A percentile compares a stretch with the other conserved stretches of the same genome.
These are phyloP conservation scores for Sphenopsis melanotis DNA, from an alignment of 2,797 vertebrate genomes.

Conservation along the genomic window DNA sequence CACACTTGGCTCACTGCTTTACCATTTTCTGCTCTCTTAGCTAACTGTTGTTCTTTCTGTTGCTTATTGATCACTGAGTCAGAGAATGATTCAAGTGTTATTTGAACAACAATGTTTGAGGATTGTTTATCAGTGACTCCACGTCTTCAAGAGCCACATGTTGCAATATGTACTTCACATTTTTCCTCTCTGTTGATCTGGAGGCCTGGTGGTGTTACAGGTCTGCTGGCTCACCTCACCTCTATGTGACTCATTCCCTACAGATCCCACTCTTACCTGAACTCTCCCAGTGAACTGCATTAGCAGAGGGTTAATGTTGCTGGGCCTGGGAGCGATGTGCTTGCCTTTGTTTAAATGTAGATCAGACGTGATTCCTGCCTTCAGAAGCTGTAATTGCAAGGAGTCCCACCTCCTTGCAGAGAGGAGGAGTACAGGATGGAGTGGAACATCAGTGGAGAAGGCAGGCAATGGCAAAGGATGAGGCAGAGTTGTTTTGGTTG, in stretches of 20 bases:
- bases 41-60: neutral
- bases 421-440: neutral
- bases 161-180: constrained; percentile 3
- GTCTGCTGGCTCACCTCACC: neutral
- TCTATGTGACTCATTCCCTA: neutral
- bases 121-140: constrained; percentile 15
- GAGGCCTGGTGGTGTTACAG: neutral
- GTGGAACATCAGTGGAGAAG: neutral
- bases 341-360: neutral
- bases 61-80: constrained; percentile 26
- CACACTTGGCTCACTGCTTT: neutral
- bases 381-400: neutral
- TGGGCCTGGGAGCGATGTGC: neutral
- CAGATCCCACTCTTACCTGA: neutral
- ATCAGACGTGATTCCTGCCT: neutral
- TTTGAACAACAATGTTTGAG: constrained; percentile 1
- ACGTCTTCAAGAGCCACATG: neutral
- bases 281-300: neutral
- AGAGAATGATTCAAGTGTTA: constrained; percentile 39
- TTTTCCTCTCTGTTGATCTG: neutral
- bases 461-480: neutral
- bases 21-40: constrained; percentile 5
- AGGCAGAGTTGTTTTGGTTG: neutral
- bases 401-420: neutral
- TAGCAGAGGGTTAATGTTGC: neutral